These are phyloP conservation scores for Himalopsyche phryganea DNA, from an alignment of 1,140 invertebrate species.

Conservation along the genomic window DNA sequence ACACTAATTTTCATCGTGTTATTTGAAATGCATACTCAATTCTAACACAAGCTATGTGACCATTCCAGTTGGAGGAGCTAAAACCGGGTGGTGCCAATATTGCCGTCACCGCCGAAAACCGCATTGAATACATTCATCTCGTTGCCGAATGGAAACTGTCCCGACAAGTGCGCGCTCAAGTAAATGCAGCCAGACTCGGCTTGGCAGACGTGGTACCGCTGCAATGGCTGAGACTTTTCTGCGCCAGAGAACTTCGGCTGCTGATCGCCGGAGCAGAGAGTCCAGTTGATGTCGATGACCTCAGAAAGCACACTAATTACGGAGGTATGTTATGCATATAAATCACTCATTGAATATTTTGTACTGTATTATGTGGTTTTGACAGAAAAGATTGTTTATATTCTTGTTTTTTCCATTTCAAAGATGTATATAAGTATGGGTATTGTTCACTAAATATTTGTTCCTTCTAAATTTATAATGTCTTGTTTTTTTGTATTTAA, in stretches of 20 bases:
- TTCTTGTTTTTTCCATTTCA: too few species aligned
- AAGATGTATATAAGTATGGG: too few species aligned
- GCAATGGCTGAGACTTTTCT: conserved; percentile 93
- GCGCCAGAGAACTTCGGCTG: conserved; percentile 89
- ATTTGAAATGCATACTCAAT: too few species aligned
- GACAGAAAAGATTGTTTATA: too few species aligned
- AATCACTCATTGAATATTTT: too few species aligned
- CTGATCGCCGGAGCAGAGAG: conserved; percentile 91
- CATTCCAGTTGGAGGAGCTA: conserved; percentile 73
- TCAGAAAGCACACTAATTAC: conserved; percentile 82
- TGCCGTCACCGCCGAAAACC: conserved; percentile 84
- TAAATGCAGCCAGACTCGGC: conserved; percentile 79
- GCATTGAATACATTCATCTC: conserved; percentile 94
- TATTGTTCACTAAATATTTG: too few species aligned
- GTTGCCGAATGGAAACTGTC: conserved; percentile 91
- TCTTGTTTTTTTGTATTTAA: too few species aligned
- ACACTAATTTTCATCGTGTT: too few species aligned
- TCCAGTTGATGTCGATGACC: conserved; percentile 86
- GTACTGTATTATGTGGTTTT: too few species aligned
- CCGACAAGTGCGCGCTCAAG: conserved; percentile 82
- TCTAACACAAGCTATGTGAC: too few species aligned
- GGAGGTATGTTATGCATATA: conserved; percentile 48
- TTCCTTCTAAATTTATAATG: too few species aligned
- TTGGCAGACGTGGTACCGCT: conserved; percentile 85
- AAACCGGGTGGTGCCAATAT: conserved; percentile 88